Evolutionary conservation across 1,140 invertebrate species (phyloP).

Genomic region (Drosophila nasuta): DNA sequence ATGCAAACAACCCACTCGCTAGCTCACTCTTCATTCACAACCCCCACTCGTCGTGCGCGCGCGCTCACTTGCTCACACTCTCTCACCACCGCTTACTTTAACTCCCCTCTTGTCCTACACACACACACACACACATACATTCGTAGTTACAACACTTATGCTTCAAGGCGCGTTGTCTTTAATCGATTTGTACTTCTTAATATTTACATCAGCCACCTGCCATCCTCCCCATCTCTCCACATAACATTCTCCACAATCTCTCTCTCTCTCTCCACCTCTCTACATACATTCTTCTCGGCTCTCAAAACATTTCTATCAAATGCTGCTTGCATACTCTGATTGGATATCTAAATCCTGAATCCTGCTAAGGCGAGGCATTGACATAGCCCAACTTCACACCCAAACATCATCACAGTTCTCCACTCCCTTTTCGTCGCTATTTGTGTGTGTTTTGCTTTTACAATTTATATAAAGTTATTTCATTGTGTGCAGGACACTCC

Average conservation of each 20-base stretch:
- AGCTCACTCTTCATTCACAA: constrained; percentile 15
- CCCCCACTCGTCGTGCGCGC: constrained; percentile 36
- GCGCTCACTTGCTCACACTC: constrained; percentile 18
- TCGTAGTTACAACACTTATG: constrained; percentile 52
- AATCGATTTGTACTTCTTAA: constrained; percentile 83
- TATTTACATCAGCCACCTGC: constrained; percentile 67
- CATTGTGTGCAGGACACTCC: constrained; percentile 53
- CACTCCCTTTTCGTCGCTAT: constrained; percentile 65
- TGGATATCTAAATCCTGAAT: constrained; percentile 81
- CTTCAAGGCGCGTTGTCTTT: constrained; percentile 69
- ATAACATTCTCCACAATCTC: not conserved
- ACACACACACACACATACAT: constrained; percentile 21
- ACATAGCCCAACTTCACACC: constrained; percentile 44
- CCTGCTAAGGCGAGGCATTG: constrained; percentile 55
- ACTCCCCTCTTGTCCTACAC: constrained; percentile 57
- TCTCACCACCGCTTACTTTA: constrained; percentile 47
- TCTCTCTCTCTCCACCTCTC: constrained; percentile 24
- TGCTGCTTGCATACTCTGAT: constrained; percentile 73
- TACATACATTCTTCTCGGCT: constrained; percentile 19
- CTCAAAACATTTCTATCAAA: constrained; percentile 61
- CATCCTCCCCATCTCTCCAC: constrained; percentile 16
- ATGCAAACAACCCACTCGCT: constrained; percentile 63
- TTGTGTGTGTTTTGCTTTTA: constrained; percentile 62
- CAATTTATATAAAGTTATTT: constrained; percentile 80
- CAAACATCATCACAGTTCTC: constrained; percentile 40